These are phyloP conservation scores for Silurus aristotelis DNA, from an alignment of 2,797 vertebrate species.

Conservation along the genomic window DNA sequence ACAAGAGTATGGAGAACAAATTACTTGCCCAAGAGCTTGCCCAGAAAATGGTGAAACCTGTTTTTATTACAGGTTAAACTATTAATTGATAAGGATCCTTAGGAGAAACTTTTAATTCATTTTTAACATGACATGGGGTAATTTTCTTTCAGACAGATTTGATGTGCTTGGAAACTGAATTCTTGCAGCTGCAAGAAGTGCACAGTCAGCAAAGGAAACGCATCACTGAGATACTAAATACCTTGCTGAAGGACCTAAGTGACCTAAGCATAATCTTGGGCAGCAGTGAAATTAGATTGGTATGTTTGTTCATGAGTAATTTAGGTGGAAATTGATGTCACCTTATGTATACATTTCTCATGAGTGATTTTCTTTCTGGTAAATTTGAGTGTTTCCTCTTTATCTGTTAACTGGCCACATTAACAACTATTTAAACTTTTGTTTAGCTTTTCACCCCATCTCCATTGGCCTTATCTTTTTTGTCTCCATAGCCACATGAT, in stretches of 20 bases:
- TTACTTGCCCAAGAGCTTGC: constrained; percentile 86
- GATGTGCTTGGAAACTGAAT: constrained; percentile 84
- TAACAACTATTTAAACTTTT: background rate
- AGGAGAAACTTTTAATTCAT: background rate
- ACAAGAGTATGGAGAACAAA: constrained; percentile 85
- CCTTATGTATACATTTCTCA: background rate
- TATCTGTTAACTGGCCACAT: background rate
- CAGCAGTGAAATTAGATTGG: constrained; percentile 90
- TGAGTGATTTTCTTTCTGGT: background rate
- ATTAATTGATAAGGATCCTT: background rate
- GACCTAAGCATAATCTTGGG: constrained; percentile 92
- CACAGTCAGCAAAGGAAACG: constrained; percentile 88
- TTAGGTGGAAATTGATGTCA: background rate
- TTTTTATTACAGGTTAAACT: background rate
- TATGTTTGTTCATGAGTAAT: constrained; percentile 64
- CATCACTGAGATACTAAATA: constrained; percentile 88
- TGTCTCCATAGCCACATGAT: constrained; percentile 79
- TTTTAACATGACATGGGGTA: constrained; percentile 7
- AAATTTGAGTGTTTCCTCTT: too few relatives aligned
- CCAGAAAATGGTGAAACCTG: constrained; percentile 84
- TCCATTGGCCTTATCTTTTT: background rate
- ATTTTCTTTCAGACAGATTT: constrained; percentile 76
- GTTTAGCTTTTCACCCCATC: background rate
- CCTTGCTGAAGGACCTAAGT: constrained; percentile 88
- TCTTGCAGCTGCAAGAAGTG: constrained; percentile 85